Percentiles rank a stretch among this genome's conserved stretches.
phyloP scores from a whole-genome alignment of 2,797 vertebrate species.

The Cetoscarus ocellatus region DNA sequence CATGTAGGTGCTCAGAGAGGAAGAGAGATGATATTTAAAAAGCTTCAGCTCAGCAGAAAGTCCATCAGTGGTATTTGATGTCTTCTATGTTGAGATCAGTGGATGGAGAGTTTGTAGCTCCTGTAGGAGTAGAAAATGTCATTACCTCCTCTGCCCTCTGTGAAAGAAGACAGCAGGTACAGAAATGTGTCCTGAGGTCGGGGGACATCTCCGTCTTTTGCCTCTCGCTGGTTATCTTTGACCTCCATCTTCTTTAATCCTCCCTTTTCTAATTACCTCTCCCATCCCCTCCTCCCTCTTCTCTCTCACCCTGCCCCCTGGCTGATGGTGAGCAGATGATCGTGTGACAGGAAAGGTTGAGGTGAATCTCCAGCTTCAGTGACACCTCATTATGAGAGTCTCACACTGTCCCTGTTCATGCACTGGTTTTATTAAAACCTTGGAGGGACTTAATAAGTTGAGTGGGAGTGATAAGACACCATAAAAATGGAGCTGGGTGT shows the following conservation, averaged over 20 bases:
- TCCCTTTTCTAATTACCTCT: slow-evolving; percentile 70
- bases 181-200: slow-evolving; percentile 38
- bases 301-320: slow-evolving; percentile 48
- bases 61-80: slow-evolving; percentile 63
- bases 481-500: slow-evolving; percentile 50
- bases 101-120: slow-evolving; percentile 58
- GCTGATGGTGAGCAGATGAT: slow-evolving; percentile 74
- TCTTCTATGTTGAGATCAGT: slow-evolving; percentile 67
- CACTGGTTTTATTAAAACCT: slow-evolving; percentile 43
- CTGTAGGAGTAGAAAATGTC: slow-evolving; percentile 67
- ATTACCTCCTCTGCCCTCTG: slow-evolving; percentile 65
- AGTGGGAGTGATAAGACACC: slow-evolving; percentile 40
- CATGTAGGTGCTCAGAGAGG: slow-evolving; percentile 35
- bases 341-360: slow-evolving; percentile 75
- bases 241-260: slow-evolving; percentile 72
- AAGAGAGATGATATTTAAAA: slow-evolving; percentile 65
- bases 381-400: slow-evolving; percentile 71
- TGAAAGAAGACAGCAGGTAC: slow-evolving; percentile 34
- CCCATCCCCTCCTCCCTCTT: slow-evolving; percentile 39
- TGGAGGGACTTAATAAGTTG: slow-evolving; percentile 61
- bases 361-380: slow-evolving; percentile 67
- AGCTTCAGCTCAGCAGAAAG: slow-evolving; percentile 56
- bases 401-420: slow-evolving; percentile 51
- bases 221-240: slow-evolving; percentile 62
- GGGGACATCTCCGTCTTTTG: slow-evolving; percentile 38